phyloP scores from a whole-genome alignment of 2,888 invertebrate genomes.

The Phalangium opilio region DNA sequence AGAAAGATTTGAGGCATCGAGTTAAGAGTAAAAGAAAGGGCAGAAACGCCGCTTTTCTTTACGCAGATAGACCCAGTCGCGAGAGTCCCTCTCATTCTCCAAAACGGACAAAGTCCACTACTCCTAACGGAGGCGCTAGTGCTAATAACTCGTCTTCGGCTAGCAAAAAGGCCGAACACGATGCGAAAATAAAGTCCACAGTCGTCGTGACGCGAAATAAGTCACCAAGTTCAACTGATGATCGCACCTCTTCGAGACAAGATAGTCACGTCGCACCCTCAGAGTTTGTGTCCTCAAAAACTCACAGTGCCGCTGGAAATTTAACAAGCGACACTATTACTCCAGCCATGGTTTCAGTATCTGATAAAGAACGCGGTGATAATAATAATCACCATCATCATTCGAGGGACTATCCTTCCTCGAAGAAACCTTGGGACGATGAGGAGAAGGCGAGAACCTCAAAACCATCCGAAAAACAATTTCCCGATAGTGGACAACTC shows the following conservation, averaged over 20 bases:
- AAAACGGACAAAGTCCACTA: neutral
- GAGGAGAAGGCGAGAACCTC: conserved; percentile 12
- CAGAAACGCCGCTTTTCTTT: too few species aligned
- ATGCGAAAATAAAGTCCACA: conserved; percentile 21
- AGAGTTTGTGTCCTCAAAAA: too few species aligned
- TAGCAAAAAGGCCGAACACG: conserved; percentile 18
- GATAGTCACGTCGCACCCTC: too few species aligned
- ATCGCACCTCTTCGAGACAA: too few species aligned
- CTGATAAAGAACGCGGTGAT: neutral
- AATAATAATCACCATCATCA: too few species aligned
- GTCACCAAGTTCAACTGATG: conserved; percentile 7
- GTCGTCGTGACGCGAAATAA: conserved; percentile 20
- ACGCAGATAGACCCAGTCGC: neutral
- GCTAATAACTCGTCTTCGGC: conserved; percentile 3
- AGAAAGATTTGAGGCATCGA: conserved; percentile 13
- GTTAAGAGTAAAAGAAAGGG: conserved; percentile 15
- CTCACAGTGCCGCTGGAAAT: too few species aligned
- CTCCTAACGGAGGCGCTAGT: neutral
- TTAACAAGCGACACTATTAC: too few species aligned
- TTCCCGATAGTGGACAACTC: conserved; percentile 34
- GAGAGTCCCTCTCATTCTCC: conserved; percentile 1
- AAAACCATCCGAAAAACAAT: conserved; percentile 11
- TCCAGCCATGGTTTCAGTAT: too few species aligned
- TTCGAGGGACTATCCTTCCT: neutral
- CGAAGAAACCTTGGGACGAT: conserved; percentile 9